Evolutionary conservation across 2,888 invertebrate genomes (phyloP).

Genomic region (Andrena chrysosceles): DNA sequence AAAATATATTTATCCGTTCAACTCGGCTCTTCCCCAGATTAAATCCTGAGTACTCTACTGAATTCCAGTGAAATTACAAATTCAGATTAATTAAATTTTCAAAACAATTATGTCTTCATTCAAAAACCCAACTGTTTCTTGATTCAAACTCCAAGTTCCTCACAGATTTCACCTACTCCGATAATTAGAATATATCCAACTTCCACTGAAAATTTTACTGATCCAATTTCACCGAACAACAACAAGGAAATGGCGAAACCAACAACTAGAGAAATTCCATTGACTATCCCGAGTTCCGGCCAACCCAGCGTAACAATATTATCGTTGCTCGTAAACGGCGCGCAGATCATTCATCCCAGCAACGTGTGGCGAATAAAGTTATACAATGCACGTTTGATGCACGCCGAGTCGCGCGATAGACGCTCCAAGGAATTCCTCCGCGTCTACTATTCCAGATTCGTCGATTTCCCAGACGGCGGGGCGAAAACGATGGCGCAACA

Average conservation of each 20-base stretch:
- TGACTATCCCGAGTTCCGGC: conserved; percentile 21
- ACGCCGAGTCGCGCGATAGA: neutral
- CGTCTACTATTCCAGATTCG: neutral
- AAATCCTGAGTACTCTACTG: no score
- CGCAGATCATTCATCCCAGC: conserved; percentile 46
- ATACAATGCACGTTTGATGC: conserved; percentile 8
- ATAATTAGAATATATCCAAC: no score
- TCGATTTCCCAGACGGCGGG: neutral
- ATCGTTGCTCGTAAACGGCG: conserved; percentile 24
- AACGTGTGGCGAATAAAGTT: conserved; percentile 46
- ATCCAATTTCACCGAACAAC: conserved; percentile 25
- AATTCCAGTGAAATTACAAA: neutral
- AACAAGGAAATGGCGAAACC: conserved; percentile 20
- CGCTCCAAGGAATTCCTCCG: conserved; percentile 25
- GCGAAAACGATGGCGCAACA: neutral
- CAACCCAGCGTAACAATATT: conserved; percentile 41
- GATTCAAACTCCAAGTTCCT: no score
- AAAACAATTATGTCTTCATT: no score
- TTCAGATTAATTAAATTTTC: neutral
- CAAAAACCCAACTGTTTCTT: no score
- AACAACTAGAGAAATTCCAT: conserved; percentile 22
- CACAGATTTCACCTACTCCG: no score
- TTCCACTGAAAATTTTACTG: neutral
- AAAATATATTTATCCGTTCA: no score
- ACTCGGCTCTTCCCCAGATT: no score